Conservation (phyloP, 1,140 invertebrate genomes). For the Archivesica marissinica region DNA sequence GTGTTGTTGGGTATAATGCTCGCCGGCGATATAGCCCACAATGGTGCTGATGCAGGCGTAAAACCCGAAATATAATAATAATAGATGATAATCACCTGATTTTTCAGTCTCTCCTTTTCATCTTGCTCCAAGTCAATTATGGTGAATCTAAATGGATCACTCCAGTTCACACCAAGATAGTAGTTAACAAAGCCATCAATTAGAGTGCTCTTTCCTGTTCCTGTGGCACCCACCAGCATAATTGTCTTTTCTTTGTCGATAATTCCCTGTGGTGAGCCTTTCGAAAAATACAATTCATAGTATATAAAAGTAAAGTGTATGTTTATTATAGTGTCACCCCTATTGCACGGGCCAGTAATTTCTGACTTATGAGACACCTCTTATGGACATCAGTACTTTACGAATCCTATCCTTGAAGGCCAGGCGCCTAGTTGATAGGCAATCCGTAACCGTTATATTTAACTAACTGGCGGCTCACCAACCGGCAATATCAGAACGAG, state of each 20-base stretch:
- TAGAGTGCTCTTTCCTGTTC: conserved; percentile 28
- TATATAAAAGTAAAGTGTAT: not conserved
- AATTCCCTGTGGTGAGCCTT: not conserved
- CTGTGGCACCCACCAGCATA: conserved; percentile 19
- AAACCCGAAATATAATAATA: not conserved
- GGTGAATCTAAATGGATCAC: conserved; percentile 48
- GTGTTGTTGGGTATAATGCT: not conserved
- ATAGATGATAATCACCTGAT: not conserved
- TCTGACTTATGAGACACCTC: not conserved
- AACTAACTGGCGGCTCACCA: no score
- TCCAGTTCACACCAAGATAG: conserved; percentile 45
- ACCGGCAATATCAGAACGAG: no score
- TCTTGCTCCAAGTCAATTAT: conserved; percentile 15
- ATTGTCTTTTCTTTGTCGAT: conserved; percentile 2
- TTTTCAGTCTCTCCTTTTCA: not conserved
- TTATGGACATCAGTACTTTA: not conserved
- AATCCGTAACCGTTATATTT: no score
- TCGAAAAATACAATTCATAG: not conserved
- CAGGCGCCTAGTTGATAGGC: not conserved
- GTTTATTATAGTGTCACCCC: not conserved
- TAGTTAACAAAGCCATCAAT: conserved; percentile 44
- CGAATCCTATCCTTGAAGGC: not conserved
- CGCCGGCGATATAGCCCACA: no score
- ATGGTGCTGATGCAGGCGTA: not conserved
- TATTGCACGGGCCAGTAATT: not conserved